Evolutionary conservation across 2,888 invertebrate genomes (phyloP), one percentile per base, ranked within the genome.

Genomic region (Serrognathus titanus): DNA sequence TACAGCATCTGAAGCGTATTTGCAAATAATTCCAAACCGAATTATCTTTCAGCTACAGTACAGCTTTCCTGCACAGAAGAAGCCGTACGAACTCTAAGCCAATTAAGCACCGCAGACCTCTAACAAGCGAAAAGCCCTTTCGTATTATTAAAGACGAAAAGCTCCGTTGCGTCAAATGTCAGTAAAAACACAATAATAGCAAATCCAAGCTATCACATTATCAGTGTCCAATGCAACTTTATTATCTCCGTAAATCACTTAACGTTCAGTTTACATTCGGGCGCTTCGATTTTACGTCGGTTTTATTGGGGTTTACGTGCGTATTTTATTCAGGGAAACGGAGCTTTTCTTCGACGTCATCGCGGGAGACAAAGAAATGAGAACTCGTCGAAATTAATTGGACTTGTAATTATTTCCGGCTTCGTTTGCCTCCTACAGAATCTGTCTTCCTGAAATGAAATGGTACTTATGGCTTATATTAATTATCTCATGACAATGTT

Each of bases 11-110:
- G 4, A 31, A 31, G 4, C 24, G 24, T 43, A 43, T 43, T 43
- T 43, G 12, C 43, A 43, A 43, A 9, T 43, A 12, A 40, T 40
- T 40, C 40, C 40, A 40, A 40, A 40, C 12, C 20, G 16, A 45
- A 6, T 52, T 52, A 52, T 52, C 52, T 45, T 52, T 52, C 43
- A 35, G 13, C 10, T 24, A 35, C 51, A 51, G 36, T 31, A 37
- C 41, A 52, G 52, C 38, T 57, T 10, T 48, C 11, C 40, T 37
- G 43, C 4, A 3, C 39, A 47, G 41, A 39, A 43, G 57, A 57
- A 57, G 57, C 57, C 53, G 11, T 43, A 49, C 16, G 37, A 58
- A 51, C 48, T 55, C 41, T 55, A 55, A 58, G 51, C 55, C 58
- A 55, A 58, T 58, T 58, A 58, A 46, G 24, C 41, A 13, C 38